Percentiles rank a stretch among this genome's conserved stretches.
Conservation (phyloP, 2,888 invertebrate species). For the Lysandra coridon region DNA sequence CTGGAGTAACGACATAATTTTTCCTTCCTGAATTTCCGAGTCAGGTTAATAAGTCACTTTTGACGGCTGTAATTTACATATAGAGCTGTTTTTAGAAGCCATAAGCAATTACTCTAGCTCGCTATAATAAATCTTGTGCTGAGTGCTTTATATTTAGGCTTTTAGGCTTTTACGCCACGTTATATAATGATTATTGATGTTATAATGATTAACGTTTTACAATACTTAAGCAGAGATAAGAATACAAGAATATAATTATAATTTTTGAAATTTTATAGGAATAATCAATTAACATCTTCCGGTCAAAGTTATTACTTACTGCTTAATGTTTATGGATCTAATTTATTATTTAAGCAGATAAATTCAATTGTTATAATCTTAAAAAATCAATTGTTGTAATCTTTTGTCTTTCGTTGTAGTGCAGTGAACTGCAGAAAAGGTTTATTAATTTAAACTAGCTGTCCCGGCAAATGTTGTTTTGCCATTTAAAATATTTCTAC, state of each 20-base stretch:
- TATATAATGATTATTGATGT: constrained; percentile 35
- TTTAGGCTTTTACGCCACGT: constrained; percentile 35
- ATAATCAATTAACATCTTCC: too few relatives aligned
- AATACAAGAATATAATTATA: not conserved
- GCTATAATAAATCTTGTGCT: constrained; percentile 46
- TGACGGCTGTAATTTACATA: constrained; percentile 40
- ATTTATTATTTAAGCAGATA: too few relatives aligned
- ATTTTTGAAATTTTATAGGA: too few relatives aligned
- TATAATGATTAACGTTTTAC: not conserved
- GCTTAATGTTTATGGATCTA: too few relatives aligned
- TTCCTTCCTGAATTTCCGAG: constrained; percentile 34
- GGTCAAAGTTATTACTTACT: too few relatives aligned
- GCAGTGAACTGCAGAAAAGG: not conserved
- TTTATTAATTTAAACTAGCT: not conserved
- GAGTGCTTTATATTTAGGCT: constrained; percentile 42
- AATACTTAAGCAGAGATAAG: not conserved
- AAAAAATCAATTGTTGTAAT: not conserved
- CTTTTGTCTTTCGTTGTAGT: not conserved
- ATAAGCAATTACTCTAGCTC: constrained; percentile 42
- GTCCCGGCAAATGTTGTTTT: too few relatives aligned
- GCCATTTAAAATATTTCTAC: too few relatives aligned
- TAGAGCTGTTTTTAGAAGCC: constrained; percentile 36
- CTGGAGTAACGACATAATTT: constrained; percentile 45
- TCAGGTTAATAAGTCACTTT: constrained; percentile 34
- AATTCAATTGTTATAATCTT: too few relatives aligned